A percentile compares a stretch with the other conserved stretches of the same genome.
Evolutionary conservation across 2,113 vertebrate genomes (phyloP).

Genomic region (Glaucomys volans): DNA sequence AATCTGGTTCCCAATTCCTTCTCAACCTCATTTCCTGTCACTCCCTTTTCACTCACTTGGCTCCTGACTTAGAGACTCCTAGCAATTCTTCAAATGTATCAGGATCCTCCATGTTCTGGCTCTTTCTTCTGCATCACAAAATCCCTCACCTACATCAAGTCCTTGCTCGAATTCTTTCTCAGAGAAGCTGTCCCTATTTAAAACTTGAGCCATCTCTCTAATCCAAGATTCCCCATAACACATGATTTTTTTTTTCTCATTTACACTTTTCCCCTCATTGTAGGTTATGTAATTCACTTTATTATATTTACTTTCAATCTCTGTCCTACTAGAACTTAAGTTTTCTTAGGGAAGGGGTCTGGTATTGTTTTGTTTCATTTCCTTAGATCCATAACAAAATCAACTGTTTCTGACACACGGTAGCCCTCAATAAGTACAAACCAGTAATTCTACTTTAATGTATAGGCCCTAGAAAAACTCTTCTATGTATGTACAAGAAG

Average conservation of each 20-base stretch:
- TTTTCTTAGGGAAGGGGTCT: neutral
- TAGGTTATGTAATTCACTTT: neutral
- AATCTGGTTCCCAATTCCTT: neutral
- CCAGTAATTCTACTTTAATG: neutral
- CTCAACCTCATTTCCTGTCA: neutral
- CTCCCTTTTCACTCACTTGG: neutral
- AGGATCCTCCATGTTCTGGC: neutral
- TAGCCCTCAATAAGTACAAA: neutral
- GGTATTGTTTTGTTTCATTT: neutral
- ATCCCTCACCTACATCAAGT: neutral
- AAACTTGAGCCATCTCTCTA: neutral
- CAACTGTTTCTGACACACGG: neutral
- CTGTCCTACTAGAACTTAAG: neutral
- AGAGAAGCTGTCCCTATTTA: neutral
- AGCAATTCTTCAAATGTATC: neutral
- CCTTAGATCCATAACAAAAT: neutral
- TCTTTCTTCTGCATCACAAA: neutral
- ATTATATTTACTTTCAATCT: slow-evolving; percentile 1
- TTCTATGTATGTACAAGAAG: neutral
- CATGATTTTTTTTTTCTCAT: neutral
- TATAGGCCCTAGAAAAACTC: neutral
- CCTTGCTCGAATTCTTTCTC: neutral
- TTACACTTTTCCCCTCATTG: neutral
- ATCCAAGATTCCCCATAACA: neutral
- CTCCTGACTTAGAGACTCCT: neutral